A percentile compares a stretch with the other conserved stretches of the same genome.
Evolutionary conservation across 2,888 invertebrate genomes (phyloP).

Genomic region (Galerucella nymphaeae): DNA sequence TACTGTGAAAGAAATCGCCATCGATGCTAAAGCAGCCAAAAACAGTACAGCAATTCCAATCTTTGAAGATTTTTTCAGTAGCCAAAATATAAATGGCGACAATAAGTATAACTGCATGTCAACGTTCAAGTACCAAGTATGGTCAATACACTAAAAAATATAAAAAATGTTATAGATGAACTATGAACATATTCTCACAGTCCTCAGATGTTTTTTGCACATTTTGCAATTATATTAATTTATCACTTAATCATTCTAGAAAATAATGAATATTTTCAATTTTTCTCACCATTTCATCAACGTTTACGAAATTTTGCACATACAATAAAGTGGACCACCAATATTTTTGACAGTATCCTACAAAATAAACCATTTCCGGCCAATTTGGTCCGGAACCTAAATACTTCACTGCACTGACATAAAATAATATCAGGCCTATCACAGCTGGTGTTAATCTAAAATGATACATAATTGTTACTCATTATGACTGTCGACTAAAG

Average conservation of each 20-base stretch:
- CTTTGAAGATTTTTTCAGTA: slow-evolving; percentile 62
- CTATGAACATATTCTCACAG: too few relatives aligned
- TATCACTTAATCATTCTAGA: too few relatives aligned
- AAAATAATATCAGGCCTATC: slow-evolving; percentile 63
- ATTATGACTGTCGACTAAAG: too few relatives aligned
- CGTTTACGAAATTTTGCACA: slow-evolving; percentile 54
- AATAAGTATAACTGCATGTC: slow-evolving; percentile 70
- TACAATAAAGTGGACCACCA: slow-evolving; percentile 57
- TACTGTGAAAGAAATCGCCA: slow-evolving; percentile 45
- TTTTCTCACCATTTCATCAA: slow-evolving; percentile 25
- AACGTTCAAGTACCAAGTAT: slow-evolving; percentile 71
- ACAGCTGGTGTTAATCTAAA: slow-evolving; percentile 67
- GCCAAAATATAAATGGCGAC: slow-evolving; percentile 66
- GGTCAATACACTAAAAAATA: slow-evolving; percentile 65
- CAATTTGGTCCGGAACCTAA: slow-evolving; percentile 68
- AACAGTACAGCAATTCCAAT: slow-evolving; percentile 40
- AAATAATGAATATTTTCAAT: too few relatives aligned
- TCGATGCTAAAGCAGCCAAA: slow-evolving; percentile 42
- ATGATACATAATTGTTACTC: slow-evolving; percentile 7
- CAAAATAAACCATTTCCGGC: slow-evolving; percentile 51
- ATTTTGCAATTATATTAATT: too few relatives aligned
- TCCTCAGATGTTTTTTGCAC: too few relatives aligned
- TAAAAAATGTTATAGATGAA: neutral
- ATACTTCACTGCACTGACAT: slow-evolving; percentile 64
- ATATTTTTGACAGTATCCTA: slow-evolving; percentile 48